Conservation (phyloP, 1,140 invertebrate species). For the Leptinotarsa texana region DNA sequence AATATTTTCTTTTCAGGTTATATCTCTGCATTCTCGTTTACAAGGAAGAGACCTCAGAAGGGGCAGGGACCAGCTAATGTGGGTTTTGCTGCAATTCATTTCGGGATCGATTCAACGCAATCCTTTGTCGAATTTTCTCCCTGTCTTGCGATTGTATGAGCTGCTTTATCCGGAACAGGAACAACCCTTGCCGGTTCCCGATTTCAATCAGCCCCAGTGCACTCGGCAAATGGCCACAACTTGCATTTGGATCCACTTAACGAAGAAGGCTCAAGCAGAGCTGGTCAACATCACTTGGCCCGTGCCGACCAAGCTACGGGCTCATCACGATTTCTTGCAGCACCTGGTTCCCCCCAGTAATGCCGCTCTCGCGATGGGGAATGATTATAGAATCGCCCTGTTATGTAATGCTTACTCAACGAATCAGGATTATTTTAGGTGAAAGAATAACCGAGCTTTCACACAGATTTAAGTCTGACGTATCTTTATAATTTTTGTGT, state of each 20-base stretch:
- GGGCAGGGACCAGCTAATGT: slow-evolving; percentile 90
- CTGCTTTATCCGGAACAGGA: slow-evolving; percentile 91
- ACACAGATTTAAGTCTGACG: background rate
- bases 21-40: slow-evolving; percentile 74
- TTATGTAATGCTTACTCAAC: slow-evolving; percentile 95
- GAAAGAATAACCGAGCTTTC: slow-evolving; percentile 50
- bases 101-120: slow-evolving; percentile 96
- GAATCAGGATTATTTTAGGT: slow-evolving; percentile 77
- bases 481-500: background rate
- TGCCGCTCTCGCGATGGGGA: slow-evolving; percentile 67
- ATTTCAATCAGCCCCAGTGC: slow-evolving; percentile 82
- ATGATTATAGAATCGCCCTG: slow-evolving; percentile 87
- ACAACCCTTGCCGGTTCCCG: slow-evolving; percentile 84
- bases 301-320: slow-evolving; percentile 80
- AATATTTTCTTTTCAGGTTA: slow-evolving; percentile 54
- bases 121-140: slow-evolving; percentile 85
- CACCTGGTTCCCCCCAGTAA: slow-evolving; percentile 76
- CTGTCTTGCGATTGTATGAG: slow-evolving; percentile 90
- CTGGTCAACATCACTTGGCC: slow-evolving; percentile 58
- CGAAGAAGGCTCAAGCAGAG: slow-evolving; percentile 79
- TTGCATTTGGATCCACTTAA: slow-evolving; percentile 94
- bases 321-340: slow-evolving; percentile 87
- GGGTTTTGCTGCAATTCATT: slow-evolving; percentile 95
- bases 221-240: slow-evolving; percentile 92
- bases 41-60: slow-evolving; percentile 42